Evolutionary conservation across 2,888 invertebrate genomes (phyloP).

Genomic region (Halocaridina rubra): DNA sequence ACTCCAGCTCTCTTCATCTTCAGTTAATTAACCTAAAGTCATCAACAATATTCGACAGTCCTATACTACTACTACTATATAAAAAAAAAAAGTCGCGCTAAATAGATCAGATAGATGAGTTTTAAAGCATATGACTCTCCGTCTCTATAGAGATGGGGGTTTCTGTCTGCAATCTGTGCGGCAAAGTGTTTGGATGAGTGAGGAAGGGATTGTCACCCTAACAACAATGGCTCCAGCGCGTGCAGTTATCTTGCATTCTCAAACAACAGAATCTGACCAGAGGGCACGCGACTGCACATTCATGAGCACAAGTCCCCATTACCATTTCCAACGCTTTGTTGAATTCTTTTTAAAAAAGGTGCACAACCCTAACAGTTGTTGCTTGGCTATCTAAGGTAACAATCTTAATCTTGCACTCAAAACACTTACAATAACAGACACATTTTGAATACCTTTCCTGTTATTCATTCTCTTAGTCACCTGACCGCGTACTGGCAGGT

Average conservation of each 20-base stretch:
- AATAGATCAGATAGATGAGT: no score
- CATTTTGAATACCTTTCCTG: not conserved
- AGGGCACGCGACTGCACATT: not conserved
- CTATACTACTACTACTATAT: no score
- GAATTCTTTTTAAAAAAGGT: not conserved
- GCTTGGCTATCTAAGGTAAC: not conserved
- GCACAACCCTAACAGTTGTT: not conserved
- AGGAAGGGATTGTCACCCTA: not conserved
- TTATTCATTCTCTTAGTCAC: not conserved
- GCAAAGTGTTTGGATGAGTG: not conserved
- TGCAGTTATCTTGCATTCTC: not conserved
- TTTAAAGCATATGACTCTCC: no score
- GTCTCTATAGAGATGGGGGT: not conserved
- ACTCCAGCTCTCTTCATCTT: no score
- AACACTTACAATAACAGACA: not conserved
- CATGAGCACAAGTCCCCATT: conserved; percentile 3
- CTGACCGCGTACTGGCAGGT: no score
- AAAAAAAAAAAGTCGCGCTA: no score
- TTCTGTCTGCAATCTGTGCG: not conserved
- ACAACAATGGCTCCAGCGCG: not conserved
- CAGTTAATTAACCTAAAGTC: no score
- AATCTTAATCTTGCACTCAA: not conserved
- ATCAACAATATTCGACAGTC: no score
- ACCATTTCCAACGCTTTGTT: not conserved
- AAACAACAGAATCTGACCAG: not conserved